Base-by-base conservation (phyloP, 2,797 vertebrate species). In the Menidia menidia region DNA sequence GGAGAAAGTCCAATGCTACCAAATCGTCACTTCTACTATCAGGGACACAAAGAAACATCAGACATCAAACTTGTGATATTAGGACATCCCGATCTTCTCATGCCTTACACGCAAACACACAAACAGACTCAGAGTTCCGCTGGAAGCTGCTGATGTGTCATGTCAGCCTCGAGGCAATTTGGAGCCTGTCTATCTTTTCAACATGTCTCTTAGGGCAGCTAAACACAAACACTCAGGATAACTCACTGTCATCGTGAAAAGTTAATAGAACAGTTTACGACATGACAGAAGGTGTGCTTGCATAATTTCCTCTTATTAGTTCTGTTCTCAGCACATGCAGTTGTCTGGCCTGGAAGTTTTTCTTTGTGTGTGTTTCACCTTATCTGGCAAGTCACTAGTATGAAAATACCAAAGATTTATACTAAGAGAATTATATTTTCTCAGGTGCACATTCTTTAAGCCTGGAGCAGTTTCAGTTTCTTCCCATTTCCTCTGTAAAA, bases 171-270 rank as follows among this genome's bases (percentile, higher is more conserved):
- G 72, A 87, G 84, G 85, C 77, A 73, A 76, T 89, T 83, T 85
- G 81, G 83, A 78, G 77, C 76, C 77, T 80, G 82, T 89, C 73
- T 84, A 71, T 77, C 61, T 64, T 78, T 80, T 80, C 76, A 68
- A 79, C 79, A 81, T 32, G 30, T 81, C 85, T 79, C 85, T 13
- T 57, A 73, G 78, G 84, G 86, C 77, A 44, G 69, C 75, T 68
- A 60, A 88, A 84, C 69, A 89, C 81, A 84, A 75, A 80, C 80
- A 71, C 78, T 78, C 77, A 60, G 80, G 82, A 82, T 84, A 79
- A 66, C 80, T 78, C 78, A 80, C 57, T 57, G 65, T 77, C 73
- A 64, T 75, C 64, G 3, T 71, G 70, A 86, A 74, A 73, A 71
- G 68, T 78, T 73, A 81, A 78, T 47, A 68, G 47, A 78, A 60